Base-by-base conservation (phyloP, 2,797 vertebrate genomes). In the Coluber constrictor region DNA sequence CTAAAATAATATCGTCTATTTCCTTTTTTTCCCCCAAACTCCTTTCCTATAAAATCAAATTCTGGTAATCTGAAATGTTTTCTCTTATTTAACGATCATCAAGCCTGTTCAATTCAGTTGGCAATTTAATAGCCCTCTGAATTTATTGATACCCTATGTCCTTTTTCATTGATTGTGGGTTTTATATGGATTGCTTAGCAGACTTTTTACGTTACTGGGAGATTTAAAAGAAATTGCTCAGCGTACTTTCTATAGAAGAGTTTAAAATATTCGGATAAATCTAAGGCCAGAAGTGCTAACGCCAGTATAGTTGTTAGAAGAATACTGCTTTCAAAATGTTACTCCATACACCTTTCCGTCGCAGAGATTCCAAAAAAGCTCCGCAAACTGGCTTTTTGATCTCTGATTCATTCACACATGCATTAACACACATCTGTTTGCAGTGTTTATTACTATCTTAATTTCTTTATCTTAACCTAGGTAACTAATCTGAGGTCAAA, bases 1-100 rank as follows among this genome's bases (percentile, higher is more conserved):
- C 89, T 93, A 95, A 94, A 88, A 32, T 89, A 90, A 94, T 23
- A 91, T 90, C 59, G 88, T 57, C 66, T 93, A 93, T 90, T 94
- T 92, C 43, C 13, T 63, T 55, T 54, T 59, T 5, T n/a, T 1
- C 4, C 27, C 51, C n/a, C 9, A 83, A 20, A 47, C 43, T 47
- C 37, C 43, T 83, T 83, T 47, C 10, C 79, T 47, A 47, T 83
- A 47, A 83, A 47, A 47, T 83, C 10, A 9, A 23, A 4, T 83
- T 47, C 43, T 47, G 37, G 43, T 47, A 37, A 91, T 37, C 37
- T 37, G 23, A 66, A 87, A 87, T 91, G 66, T 87, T 91, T 37
- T 12, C 79, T 86, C 59, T 61, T 91, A 15, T 60, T 29, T 61
- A 6, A 27, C 27, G 2, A 86, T 87, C 27, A 37, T 66, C 13